Evolutionary conservation across 2,113 vertebrate genomes (phyloP), one percentile per base, ranked within the genome.

Genomic region (Mystacornis crossleyi): DNA sequence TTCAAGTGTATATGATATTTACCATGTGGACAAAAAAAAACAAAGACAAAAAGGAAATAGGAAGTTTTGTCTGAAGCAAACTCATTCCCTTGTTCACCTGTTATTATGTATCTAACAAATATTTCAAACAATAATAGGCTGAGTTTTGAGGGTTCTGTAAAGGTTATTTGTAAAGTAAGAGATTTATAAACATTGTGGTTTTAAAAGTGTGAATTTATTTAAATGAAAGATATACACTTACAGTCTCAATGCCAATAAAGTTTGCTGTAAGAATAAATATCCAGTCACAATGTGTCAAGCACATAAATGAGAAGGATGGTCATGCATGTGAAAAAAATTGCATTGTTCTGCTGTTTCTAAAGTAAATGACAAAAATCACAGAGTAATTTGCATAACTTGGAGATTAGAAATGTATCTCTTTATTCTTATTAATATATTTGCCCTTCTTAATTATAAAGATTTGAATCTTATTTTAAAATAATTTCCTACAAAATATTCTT

Each of bases 371-470:
- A 96, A 96, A 95, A 98, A 96, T 96, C 97, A 97, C 93, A 97
- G 96, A 93, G 93, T 98, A 96, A 98, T 98, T 98, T 98, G 94
- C 97, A 98, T 98, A 97, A 93, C 86, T 81, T 82, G 88, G 90
- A 98, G 98, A 98, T 98, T 97, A 98, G 96, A 95, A 98, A 95
- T 97, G 95, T 97, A 98, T 98, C 95, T 96, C 94, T 98, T 98
- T 98, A 96, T 98, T 97, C 96, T 96, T 97, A 97, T 98, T 98
- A 98, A 98, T 98, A 97, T 97, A 97, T 97, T 98, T 98, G 94
- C 94, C 90, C 88, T 97, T 97, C 97, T 97, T 98, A 98, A 98
- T 98, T 98, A 98, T 97, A 97, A 98, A 98, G 98, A 98, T 98
- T 98, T 97, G 96, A 98, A 98, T 98, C 98, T 98, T 97, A 83